Base-by-base conservation (phyloP, 2,888 invertebrate genomes). In the Patella pellucida region DNA sequence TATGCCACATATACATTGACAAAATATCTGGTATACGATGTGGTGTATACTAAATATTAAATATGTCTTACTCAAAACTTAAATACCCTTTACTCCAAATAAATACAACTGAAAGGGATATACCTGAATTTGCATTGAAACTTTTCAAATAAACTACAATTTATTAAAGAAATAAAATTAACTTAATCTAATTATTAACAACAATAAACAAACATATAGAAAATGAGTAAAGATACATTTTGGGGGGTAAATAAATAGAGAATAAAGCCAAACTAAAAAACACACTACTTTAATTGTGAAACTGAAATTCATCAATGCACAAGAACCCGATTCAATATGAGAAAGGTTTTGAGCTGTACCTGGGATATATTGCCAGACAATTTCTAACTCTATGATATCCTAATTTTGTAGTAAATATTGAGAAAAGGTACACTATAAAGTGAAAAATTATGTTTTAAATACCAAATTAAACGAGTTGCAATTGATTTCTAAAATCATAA, bases 261-360 rank as follows among this genome's bases (percentile, higher is more conserved):
- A 54, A 16, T 23, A 62, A 71, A 27, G 73, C 71, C 67, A 69
- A 71, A 54, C 23, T 62, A 15, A 73, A 19, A 50, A 23, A 69
- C 23, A 70, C 69, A 16, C n/a, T 16, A 51, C 41, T 1, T 41
- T 7, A 9, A 7, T 41, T 41, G 9, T 41, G 9, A 41, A 41
- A 41, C 41, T 41, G 41, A 41, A 41, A 41, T 41, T 41, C 41
- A 41, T 41, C 41, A 41, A 41, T 41, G 41, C 41, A 41, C 41
- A 41, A 41, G 41, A 5, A 7, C 4, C 19, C 27, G 69, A 23
- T 23, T n/a, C 27, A 69, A 31, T n/a, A 71, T 3, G 23, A 27
- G 54, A 16, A 52, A 71, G 52, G 19, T 15, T 15, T 19, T 15
- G 3, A 27, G 15, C 9, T 15, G 11, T 4, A 52, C 51, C 31